Base-by-base conservation (phyloP, 2,888 invertebrate genomes). In the Nipponacmea schrenckii region DNA sequence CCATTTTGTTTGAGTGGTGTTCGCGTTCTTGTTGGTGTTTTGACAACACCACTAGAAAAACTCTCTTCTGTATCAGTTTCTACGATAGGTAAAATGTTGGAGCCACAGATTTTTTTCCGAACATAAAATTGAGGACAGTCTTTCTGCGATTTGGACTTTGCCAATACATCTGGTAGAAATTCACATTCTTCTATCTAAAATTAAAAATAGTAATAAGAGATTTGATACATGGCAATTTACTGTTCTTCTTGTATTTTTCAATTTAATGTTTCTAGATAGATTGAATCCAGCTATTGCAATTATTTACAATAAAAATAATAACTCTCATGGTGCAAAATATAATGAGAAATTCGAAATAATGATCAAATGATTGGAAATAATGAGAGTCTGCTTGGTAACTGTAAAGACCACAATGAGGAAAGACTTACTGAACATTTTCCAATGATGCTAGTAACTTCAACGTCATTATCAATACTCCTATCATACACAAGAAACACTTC, bases 401-500 rank as follows among this genome's bases (percentile, higher is more conserved):
- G 39, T 39, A 39, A 39, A 39, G 8, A 8, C 10, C 8, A 39
- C 39, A 5, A 39, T 39, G 8, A 10, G 10, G 8, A 12, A 27
- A 14, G 1, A 64, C 74, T 67, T 71, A 86, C 87, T 79, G 81
- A 73, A 78, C 86, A 86, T 74, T 81, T 83, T 15, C 81, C 85
- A 24, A 85, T 67, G 26, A 88, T 76, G 26, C 81, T 82, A 65
- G 82, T 78, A 10, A 86, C 69, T 62, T 85, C 84, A 27, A 87
- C 80, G 8, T 83, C 81, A 20, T 75, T 76, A 20, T 80, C 83
- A 50, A 81, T 77, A 20, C 76, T 75, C 26, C 76, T 75, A 62
- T 77, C 76, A 15, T 74, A 73, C 72, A 84, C 82, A 0, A 84
- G 79, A 20, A 86, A 84, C n/a, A 87, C 78, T 76, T 86, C 86